Evolutionary conservation across 1,140 invertebrate genomes (phyloP).

Genomic region (Drosophila varians): DNA sequence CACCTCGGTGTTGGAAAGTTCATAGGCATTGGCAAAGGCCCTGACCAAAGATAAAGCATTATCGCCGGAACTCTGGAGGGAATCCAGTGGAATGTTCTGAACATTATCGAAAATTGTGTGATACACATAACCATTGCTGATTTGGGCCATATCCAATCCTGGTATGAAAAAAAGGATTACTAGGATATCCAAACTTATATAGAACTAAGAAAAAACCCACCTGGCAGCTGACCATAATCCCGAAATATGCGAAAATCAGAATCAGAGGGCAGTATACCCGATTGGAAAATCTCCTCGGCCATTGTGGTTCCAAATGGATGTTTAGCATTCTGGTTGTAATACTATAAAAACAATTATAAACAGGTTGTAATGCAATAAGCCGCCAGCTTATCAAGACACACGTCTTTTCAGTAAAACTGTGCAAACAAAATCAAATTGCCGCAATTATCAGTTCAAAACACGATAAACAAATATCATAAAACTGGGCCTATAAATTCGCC

Average conservation of each 20-base stretch:
- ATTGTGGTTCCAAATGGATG: constrained; percentile 95
- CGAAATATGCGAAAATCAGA: constrained; percentile 98
- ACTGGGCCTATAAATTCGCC: constrained; percentile 9
- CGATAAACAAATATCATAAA: constrained; percentile 16
- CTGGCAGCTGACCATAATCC: constrained; percentile 92
- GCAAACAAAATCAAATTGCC: constrained; percentile 87
- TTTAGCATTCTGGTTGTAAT: constrained; percentile 55
- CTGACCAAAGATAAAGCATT: constrained; percentile 89
- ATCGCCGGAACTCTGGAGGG: constrained; percentile 92
- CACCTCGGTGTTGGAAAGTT: constrained; percentile 84
- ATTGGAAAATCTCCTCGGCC: constrained; percentile 97
- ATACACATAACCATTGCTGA: constrained; percentile 96
- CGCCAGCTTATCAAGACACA: constrained; percentile 85
- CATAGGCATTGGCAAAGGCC: constrained; percentile 86
- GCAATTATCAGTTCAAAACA: constrained; percentile 2
- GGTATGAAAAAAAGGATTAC: not conserved
- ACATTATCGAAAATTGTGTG: constrained; percentile 93
- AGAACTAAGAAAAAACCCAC: constrained; percentile 13
- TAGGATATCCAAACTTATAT: not conserved
- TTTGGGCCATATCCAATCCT: constrained; percentile 63
- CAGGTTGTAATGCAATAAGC: not conserved
- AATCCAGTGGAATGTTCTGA: constrained; percentile 90
- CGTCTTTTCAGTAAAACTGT: not conserved
- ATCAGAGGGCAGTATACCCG: constrained; percentile 95
- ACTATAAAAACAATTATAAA: constrained; percentile 22